Conservation (phyloP, 53 echinoderm and acorn worm genomes). For the Arbacia lixula region DNA sequence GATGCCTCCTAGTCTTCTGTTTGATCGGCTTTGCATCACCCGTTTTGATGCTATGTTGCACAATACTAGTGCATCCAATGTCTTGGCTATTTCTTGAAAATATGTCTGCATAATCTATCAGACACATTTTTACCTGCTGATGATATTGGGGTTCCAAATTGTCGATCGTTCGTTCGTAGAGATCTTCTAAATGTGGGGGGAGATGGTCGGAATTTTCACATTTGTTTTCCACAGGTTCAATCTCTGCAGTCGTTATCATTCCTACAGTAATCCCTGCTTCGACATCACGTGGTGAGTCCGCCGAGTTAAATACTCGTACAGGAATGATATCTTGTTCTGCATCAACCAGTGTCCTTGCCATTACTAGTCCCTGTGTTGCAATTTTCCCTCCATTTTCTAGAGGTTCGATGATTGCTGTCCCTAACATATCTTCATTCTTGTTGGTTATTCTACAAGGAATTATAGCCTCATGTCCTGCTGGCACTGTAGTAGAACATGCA, state of each 20-base stretch:
- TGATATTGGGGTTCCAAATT: conserved; percentile 2
- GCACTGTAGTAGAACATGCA: conserved; percentile 33
- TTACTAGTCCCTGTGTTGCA: no score
- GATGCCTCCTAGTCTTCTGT: conserved; percentile 48
- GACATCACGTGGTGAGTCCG: not conserved
- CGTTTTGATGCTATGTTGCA: conserved; percentile 65
- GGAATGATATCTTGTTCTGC: conserved; percentile 12
- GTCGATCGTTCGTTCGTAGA: no score
- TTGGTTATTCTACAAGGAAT: no score
- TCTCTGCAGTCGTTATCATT: conserved; percentile 38
- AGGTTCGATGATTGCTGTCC: no score
- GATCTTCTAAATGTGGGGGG: conserved; percentile 11
- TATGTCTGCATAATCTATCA: conserved; percentile 59
- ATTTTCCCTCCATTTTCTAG: no score
- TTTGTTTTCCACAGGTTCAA: not conserved
- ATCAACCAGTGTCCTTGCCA: no score
- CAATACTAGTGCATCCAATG: no score
- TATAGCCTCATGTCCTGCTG: conserved; percentile 56
- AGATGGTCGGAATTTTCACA: not conserved
- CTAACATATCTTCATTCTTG: no score
- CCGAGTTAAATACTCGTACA: conserved; percentile 43
- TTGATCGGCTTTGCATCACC: conserved; percentile 30
- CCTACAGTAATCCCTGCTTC: conserved; percentile 19
- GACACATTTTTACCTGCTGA: conserved; percentile 28
- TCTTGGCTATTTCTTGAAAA: conserved; percentile 61